Evolutionary conservation across 2,888 invertebrate species (phyloP).

Genomic region (Drosophila emarginata): DNA sequence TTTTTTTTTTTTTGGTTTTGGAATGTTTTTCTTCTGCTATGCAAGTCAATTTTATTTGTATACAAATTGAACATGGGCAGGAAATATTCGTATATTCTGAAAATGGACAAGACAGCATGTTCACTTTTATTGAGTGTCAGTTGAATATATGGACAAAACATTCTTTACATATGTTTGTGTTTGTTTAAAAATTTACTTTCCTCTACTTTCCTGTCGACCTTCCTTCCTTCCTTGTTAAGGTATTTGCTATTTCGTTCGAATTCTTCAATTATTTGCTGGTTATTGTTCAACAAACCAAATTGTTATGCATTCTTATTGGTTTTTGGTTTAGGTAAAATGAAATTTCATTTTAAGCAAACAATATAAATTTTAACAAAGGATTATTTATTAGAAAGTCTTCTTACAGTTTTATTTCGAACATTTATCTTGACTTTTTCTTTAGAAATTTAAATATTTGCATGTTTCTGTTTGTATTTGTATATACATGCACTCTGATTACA

Average conservation of each 20-base stretch:
- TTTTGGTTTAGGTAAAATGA: not conserved
- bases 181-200: not conserved
- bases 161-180: not conserved
- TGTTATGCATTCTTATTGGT: not conserved
- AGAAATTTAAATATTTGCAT: not conserved
- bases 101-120: slow-evolving; percentile 20
- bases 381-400: not conserved
- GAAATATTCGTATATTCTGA: slow-evolving; percentile 20
- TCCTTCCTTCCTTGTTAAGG: not conserved
- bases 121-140: slow-evolving; percentile 56
- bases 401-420: not conserved
- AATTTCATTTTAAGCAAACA: not conserved
- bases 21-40: not conserved
- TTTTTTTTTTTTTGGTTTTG: not conserved
- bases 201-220: not conserved
- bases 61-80: slow-evolving; percentile 26
- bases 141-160: slow-evolving; percentile 24
- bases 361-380: not conserved
- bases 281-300: not conserved
- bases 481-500: slow-evolving; percentile 5
- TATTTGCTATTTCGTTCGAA: not conserved
- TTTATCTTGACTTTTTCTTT: not conserved
- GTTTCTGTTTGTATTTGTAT: no score
- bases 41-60: slow-evolving; percentile 25
- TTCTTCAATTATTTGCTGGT: not conserved